Evolutionary conservation across 2,113 vertebrate genomes (phyloP).

Genomic region (Jacana jacana): DNA sequence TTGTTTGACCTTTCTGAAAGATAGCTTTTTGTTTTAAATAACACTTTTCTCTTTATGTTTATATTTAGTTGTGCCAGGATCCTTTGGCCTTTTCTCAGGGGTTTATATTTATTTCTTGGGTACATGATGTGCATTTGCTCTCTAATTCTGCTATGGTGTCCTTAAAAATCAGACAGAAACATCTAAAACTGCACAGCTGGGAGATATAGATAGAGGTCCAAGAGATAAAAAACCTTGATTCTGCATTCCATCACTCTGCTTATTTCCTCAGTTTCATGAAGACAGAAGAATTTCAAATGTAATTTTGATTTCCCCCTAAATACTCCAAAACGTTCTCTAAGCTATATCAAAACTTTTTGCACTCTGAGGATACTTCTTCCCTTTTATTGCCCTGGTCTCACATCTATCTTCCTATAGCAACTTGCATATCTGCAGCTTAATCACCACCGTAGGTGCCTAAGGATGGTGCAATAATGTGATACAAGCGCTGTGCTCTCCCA

Average conservation of each 20-base stretch:
- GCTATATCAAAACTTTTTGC: not conserved
- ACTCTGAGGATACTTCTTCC: not conserved
- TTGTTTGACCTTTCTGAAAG: not conserved
- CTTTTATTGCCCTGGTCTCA: not conserved
- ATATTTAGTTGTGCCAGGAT: not conserved
- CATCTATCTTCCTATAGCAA: not conserved
- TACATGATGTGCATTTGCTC: not conserved
- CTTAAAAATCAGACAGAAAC: not conserved
- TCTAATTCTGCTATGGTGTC: not conserved
- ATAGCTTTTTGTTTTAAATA: not conserved
- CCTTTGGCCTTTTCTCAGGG: not conserved
- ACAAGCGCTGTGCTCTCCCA: not conserved
- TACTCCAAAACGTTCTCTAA: not conserved
- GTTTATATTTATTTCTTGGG: not conserved
- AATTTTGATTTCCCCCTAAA: not conserved
- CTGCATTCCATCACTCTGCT: not conserved
- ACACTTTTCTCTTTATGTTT: not conserved
- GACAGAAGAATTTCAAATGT: not conserved
- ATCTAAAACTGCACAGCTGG: not conserved
- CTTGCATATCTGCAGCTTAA: not conserved
- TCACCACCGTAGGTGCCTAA: not conserved
- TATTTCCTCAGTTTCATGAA: not conserved
- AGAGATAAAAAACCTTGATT: not conserved
- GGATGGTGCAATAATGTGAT: accelerated
- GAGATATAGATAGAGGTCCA: not conserved